These are phyloP conservation scores for Rotaria macrura DNA, from an alignment of 2,888 invertebrate species.

Conservation along the genomic window DNA sequence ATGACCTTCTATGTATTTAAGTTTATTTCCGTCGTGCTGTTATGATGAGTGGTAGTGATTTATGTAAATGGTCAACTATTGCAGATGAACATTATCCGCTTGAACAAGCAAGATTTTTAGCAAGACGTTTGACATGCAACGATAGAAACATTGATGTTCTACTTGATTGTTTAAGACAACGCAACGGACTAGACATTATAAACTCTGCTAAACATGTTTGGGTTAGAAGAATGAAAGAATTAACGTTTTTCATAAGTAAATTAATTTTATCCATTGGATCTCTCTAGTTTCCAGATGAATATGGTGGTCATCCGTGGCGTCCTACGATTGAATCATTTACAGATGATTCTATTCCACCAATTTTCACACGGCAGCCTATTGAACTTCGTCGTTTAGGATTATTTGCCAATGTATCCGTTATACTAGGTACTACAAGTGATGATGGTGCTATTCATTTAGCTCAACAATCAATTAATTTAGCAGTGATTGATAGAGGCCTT, in stretches of 20 bases:
- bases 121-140: slow-evolving; percentile 38
- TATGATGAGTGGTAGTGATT: slow-evolving; percentile 51
- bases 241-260: not conserved
- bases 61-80: slow-evolving; percentile 47
- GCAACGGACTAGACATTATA: slow-evolving; percentile 44
- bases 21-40: slow-evolving; percentile 45
- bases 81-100: slow-evolving; percentile 39
- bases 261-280: not conserved
- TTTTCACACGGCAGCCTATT: slow-evolving; percentile 26
- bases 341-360: slow-evolving; percentile 20
- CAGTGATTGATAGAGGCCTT: not conserved
- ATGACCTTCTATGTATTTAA: slow-evolving; percentile 22
- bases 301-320: slow-evolving; percentile 33
- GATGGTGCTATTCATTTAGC: slow-evolving; percentile 31
- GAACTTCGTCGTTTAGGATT: slow-evolving; percentile 26
- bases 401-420: slow-evolving; percentile 30
- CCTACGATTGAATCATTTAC: slow-evolving; percentile 27
- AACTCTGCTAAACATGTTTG: slow-evolving; percentile 39
- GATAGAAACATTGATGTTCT: slow-evolving; percentile 38
- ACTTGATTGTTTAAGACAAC: slow-evolving; percentile 45
- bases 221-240: not conserved
- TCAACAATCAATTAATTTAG: slow-evolving; percentile 5
- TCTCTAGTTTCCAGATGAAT: slow-evolving; percentile 20
- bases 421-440: slow-evolving; percentile 29
- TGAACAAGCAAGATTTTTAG: slow-evolving; percentile 45